Base-by-base conservation (phyloP, 2,888 invertebrate species). In the Cheiracanthium punctorium region DNA sequence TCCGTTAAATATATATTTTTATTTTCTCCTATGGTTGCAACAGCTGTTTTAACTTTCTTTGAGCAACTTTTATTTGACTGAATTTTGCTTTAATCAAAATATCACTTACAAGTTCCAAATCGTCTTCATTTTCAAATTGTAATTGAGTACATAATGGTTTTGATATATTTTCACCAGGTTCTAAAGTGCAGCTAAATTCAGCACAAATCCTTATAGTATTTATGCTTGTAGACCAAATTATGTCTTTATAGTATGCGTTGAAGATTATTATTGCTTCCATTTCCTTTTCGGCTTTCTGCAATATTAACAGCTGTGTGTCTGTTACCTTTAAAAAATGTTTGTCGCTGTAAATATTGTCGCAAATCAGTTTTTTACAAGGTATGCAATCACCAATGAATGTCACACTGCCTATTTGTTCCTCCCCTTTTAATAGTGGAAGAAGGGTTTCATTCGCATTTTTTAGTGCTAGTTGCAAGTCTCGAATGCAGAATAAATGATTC, bases 181-280 rank as follows among this genome's bases (percentile, higher is more conserved):
- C 10, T 24, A 12, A n/a, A 24, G 1, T 20, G 12, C 20, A 24
- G 24, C 24, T 58, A 24, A 58, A 7, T 1, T 7, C 24, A 4
- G n/a, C 58, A 58, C 4, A 58, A 7, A 58, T 7, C 24, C 2
- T 24, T 58, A 58, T 5, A 24, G 24, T 7, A 33, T n/a, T 82
- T 76, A 4, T 70, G 32, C 28, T 70, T 58, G 37, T 69, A 20
- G 20, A 29, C 58, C 30, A 82, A 30, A 24, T 24, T 17, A 71
- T n/a, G 14, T 82, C 82, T 41, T 82, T 82, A 64, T 70, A 75
- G 58, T 70, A 75, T 30, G 74, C 48, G 20, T 43, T 75, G 30
- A 75, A 82, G 12, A 75, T 37, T 10, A 75, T 43, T 30, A 28
- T 24, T 33, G 70, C 82, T 14, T 69, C 17, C 20, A 0, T 17